These are phyloP conservation scores for Bradypodion pumilum DNA, from an alignment of 2,797 vertebrate species.

Conservation along the genomic window DNA sequence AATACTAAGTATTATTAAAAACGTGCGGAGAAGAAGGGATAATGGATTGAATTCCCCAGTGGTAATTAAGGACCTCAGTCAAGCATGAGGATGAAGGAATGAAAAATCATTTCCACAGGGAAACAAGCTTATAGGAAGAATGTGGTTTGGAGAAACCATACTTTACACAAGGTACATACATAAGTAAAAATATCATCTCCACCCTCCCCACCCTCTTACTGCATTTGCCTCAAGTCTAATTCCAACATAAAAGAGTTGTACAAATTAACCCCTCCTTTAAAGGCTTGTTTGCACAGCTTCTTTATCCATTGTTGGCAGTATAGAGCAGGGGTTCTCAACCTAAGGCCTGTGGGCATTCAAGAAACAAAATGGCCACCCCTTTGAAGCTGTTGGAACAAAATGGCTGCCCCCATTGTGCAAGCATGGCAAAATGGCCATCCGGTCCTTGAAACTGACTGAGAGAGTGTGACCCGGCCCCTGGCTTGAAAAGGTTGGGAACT, in stretches of 20 bases:
- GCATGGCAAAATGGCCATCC: no score
- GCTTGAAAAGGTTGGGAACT: no score
- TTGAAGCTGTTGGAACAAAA: no score
- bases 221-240: not conserved
- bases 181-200: constrained; percentile 4
- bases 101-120: constrained; percentile 33
- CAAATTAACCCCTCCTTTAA: not conserved
- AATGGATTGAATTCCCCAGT: constrained; percentile 13
- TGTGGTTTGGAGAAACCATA: not conserved
- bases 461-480: no score
- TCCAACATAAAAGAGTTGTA: not conserved
- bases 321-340: not conserved
- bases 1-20: constrained; percentile 13
- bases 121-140: constrained; percentile 12
- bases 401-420: no score
- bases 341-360: no score
- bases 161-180: not conserved
- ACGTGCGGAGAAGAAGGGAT: constrained; percentile 10
- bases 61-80: constrained; percentile 38
- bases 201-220: not conserved
- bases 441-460: no score
- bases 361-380: no score
- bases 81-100: constrained; percentile 28
- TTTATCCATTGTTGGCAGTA: not conserved
- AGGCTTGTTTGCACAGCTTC: not conserved